Evolutionary conservation across 2,888 invertebrate species (phyloP).

Genomic region (Tipula unca): DNA sequence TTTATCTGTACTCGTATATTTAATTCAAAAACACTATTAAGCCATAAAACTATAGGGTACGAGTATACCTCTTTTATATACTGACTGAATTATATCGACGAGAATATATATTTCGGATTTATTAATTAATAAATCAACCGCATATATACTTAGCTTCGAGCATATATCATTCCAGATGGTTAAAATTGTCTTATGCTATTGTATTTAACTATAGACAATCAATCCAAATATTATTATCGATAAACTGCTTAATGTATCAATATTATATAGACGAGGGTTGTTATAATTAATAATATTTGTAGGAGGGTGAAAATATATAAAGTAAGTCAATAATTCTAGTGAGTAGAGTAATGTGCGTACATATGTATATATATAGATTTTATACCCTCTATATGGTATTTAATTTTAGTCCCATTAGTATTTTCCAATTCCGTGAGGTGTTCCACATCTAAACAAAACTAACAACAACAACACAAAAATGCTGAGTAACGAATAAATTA

Average conservation of each 20-base stretch:
- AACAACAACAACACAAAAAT: neutral
- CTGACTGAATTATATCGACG: too few relatives aligned
- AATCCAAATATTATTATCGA: neutral
- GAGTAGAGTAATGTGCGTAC: neutral
- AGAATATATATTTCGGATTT: too few relatives aligned
- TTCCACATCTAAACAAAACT: neutral
- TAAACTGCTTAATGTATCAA: neutral
- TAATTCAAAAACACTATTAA: neutral
- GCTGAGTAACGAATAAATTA: neutral
- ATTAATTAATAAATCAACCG: neutral
- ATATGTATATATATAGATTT: too few relatives aligned
- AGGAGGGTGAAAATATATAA: neutral
- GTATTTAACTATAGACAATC: neutral
- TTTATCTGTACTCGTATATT: neutral
- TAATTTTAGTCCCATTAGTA: neutral
- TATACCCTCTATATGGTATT: neutral
- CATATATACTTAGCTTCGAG: neutral
- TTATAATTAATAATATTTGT: neutral
- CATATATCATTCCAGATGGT: neutral
- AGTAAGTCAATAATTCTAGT: neutral
- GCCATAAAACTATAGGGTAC: neutral
- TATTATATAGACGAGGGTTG: neutral
- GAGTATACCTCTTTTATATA: neutral
- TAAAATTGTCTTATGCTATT: neutral
- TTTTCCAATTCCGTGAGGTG: neutral